Evolutionary conservation across 2,113 vertebrate genomes (phyloP).

Genomic region (Dasyornis broadbenti): DNA sequence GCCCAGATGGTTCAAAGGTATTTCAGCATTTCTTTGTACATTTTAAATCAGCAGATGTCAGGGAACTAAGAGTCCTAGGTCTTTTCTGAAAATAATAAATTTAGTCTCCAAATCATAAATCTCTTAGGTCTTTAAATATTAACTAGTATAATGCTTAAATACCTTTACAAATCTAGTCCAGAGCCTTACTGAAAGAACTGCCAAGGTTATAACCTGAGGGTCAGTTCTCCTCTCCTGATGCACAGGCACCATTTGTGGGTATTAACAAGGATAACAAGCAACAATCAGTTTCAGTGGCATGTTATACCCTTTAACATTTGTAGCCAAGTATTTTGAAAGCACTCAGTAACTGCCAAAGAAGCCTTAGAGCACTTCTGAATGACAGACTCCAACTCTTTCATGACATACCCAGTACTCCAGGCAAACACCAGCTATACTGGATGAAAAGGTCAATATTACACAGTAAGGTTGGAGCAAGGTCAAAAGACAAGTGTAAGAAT

Average conservation of each 20-base stretch:
- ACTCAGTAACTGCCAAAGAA: neutral
- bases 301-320: neutral
- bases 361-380: neutral
- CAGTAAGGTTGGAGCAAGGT: neutral
- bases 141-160: conserved; percentile 28
- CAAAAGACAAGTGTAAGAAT: neutral
- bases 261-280: neutral
- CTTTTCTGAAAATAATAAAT: conserved; percentile 12
- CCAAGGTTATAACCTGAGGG: neutral
- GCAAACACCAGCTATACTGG: neutral
- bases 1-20: neutral
- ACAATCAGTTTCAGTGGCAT: neutral
- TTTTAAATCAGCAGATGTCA: neutral
- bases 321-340: neutral
- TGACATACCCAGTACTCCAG: neutral
- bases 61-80: neutral
- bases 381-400: neutral
- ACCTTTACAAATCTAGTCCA: conserved; percentile 24
- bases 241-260: neutral
- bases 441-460: conserved; percentile 2
- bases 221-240: conserved; percentile 37
- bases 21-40: conserved; percentile 24
- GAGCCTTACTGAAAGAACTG: conserved; percentile 3
- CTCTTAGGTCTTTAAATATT: neutral
- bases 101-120: neutral